Conservation (phyloP, 2,797 vertebrate genomes). For the Lepus oiostolus region DNA sequence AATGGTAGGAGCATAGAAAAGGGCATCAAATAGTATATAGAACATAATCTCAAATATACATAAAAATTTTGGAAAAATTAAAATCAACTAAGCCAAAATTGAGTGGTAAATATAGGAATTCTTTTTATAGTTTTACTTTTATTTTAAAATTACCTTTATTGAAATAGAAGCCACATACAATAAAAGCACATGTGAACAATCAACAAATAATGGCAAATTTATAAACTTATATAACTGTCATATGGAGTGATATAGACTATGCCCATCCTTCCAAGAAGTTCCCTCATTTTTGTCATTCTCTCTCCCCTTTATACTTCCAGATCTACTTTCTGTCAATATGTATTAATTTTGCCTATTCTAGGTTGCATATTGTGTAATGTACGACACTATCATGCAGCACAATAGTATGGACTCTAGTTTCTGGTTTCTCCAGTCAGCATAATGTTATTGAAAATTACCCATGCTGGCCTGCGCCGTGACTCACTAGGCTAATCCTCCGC, state of each 20-base stretch:
- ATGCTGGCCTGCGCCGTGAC: too few species aligned
- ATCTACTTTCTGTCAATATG: background rate
- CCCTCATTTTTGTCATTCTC: too few species aligned
- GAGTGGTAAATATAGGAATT: background rate
- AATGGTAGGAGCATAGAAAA: conserved; percentile 5
- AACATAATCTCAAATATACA: background rate
- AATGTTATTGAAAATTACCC: background rate
- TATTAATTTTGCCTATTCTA: background rate
- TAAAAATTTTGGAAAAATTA: conserved; percentile 16
- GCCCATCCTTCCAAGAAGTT: background rate
- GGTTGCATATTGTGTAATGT: background rate
- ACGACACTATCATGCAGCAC: background rate
- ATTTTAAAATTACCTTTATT: background rate
- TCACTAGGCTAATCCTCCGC: too few species aligned
- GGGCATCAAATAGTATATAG: background rate
- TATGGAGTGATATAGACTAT: background rate
- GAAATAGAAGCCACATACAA: background rate
- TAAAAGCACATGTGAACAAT: background rate
- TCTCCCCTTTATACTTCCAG: background rate
- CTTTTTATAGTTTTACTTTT: background rate
- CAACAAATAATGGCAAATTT: background rate
- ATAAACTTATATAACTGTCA: background rate
- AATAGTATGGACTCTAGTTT: background rate
- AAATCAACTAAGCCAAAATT: conserved; percentile 12
- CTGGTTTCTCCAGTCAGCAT: background rate